A percentile compares a stretch with the other conserved stretches of the same genome.
These are phyloP conservation scores for Leptoclinus maculatus DNA, from an alignment of 2,797 vertebrate species.

Conservation along the genomic window DNA sequence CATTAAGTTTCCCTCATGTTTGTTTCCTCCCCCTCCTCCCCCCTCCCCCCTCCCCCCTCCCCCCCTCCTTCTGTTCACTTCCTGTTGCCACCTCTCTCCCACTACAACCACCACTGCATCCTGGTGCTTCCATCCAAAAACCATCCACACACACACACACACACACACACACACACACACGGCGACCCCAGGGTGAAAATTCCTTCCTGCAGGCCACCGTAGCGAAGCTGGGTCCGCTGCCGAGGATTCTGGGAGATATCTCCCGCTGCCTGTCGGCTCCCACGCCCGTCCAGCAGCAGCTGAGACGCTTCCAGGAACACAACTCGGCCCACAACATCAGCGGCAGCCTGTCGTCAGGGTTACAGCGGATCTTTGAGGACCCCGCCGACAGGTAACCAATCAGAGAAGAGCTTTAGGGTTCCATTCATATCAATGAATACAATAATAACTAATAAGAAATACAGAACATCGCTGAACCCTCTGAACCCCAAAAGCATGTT, in stretches of 20 bases:
- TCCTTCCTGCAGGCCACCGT: slow-evolving; percentile 99
- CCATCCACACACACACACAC: slow-evolving; percentile 27
- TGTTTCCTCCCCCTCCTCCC: slow-evolving; percentile 85
- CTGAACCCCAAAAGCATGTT: no score
- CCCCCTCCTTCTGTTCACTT: slow-evolving; percentile 71
- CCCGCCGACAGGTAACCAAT: slow-evolving; percentile 84
- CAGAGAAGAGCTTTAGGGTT: neutral
- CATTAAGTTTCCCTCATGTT: slow-evolving; percentile 90
- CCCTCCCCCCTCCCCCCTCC: slow-evolving; percentile 74
- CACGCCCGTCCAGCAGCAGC: slow-evolving; percentile 90
- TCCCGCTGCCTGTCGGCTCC: slow-evolving; percentile 89
- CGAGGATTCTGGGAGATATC: slow-evolving; percentile 94
- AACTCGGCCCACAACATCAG: slow-evolving; percentile 91
- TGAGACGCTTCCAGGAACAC: slow-evolving; percentile 89
- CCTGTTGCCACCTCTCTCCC: slow-evolving; percentile 78
- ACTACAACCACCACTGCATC: slow-evolving; percentile 87
- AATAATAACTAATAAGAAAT: no score
- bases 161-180: slow-evolving; percentile 68
- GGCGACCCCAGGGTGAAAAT: slow-evolving; percentile 94
- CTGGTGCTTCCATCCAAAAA: slow-evolving; percentile 84
- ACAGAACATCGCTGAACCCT: no score
- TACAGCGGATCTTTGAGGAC: slow-evolving; percentile 96
- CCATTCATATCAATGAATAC: no score
- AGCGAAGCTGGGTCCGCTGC: slow-evolving; percentile 95
- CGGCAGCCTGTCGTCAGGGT: slow-evolving; percentile 92